Evolutionary conservation across 1,140 invertebrate genomes (phyloP).

Genomic region (roundworm (Caenorhabditis elegans)): DNA sequence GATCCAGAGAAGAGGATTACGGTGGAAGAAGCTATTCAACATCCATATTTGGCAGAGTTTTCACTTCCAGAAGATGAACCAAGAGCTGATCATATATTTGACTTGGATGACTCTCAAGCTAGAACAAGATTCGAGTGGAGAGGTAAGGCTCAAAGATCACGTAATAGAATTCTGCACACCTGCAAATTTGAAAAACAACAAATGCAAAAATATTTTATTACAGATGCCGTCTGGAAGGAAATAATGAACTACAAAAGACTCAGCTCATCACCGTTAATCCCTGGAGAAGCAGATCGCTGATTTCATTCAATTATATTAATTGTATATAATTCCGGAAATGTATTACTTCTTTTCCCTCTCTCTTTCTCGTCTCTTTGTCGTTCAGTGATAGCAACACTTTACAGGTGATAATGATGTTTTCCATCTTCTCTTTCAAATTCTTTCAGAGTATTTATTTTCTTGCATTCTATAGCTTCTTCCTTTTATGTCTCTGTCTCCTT

Average conservation of each 20-base stretch:
- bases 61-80: conserved; percentile 22
- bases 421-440: neutral
- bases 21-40: conserved; percentile 57
- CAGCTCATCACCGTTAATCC: neutral
- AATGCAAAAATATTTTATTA: neutral
- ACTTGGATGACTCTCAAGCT: neutral
- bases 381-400: conserved; percentile 27
- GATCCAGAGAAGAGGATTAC: conserved; percentile 81
- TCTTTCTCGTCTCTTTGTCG: neutral
- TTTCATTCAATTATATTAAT: neutral
- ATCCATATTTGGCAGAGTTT: conserved; percentile 48
- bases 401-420: conserved; percentile 5
- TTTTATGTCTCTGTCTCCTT: neutral
- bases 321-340: neutral
- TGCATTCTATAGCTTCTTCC: neutral
- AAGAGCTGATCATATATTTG: conserved; percentile 15
- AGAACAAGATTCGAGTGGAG: neutral
- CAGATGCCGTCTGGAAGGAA: conserved; percentile 43
- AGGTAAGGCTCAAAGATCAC: neutral
- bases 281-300: conserved; percentile 7
- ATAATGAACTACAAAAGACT: neutral
- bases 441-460: conserved; percentile 6
- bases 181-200: too few relatives aligned
- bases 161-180: neutral
- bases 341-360: neutral